Evolutionary conservation across 2,797 vertebrate species (phyloP), one percentile per base, ranked within the genome.

Genomic region (Hyperoplus lanceolatus): DNA sequence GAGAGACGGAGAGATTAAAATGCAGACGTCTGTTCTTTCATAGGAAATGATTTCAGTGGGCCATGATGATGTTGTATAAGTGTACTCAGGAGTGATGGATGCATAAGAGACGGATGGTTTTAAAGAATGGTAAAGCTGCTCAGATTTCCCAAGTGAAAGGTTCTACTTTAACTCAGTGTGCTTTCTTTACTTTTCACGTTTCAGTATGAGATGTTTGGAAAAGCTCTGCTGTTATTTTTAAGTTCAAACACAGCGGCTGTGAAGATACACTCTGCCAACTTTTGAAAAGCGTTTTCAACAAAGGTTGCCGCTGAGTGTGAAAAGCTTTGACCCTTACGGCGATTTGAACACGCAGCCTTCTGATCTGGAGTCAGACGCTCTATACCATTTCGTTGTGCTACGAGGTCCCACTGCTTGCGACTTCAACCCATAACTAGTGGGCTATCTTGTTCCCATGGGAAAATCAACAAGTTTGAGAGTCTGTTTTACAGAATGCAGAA

Each of bases 21-120:
- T 21, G 46, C 50, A 75, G 71, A 68, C 72, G 57, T 84, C 63
- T 81, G 74, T 57, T 79, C 64, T 80, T 77, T 79, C 46, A 53
- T 42, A 45, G 69, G 66, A 80, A 74, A 79, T 79, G 0, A 70
- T 80, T 78, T 80, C 42, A 81, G 41, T 10, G 59, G 60, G 21
- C 57, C 36, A n/a, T 6, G 16, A 68, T 70, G 56, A 57, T 36
- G 55, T 62, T 77, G 43, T 57, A n/a, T 73, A 59, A 56, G 75
- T 70, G 75, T 61, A 74, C 73, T 55, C 15, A 4, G 2, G 53
- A 78, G 16, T 53, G 63, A 81, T 61, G 36, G 78, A 62, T 4
- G 16, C 4, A 16, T 51, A 61, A 58, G 15, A 38, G 46, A 73
- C 6, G 5, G 39, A 56, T 58, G 45, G 58, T 42, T 78, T 66